Evolutionary conservation across 2,888 invertebrate genomes (phyloP).

Genomic region (Aphidoletes aphidimyza): DNA sequence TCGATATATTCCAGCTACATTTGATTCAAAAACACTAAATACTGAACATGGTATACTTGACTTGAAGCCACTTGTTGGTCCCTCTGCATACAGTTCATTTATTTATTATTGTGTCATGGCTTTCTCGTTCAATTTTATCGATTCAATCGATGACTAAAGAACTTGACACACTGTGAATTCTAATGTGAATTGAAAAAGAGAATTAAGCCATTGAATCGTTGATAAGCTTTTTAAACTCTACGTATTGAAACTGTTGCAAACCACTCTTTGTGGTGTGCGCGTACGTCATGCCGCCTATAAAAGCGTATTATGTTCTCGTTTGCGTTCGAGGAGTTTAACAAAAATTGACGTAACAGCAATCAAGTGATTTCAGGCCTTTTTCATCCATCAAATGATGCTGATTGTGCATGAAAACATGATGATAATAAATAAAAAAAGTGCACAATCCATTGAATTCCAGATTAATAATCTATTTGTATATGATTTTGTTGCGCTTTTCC

Average conservation of each 20-base stretch:
- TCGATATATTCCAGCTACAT: neutral
- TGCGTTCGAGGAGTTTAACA: neutral
- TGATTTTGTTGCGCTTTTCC: neutral
- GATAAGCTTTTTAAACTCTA: too few species aligned
- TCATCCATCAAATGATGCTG: neutral
- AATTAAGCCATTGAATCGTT: too few species aligned
- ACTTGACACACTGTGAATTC: too few species aligned
- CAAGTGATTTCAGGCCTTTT: neutral
- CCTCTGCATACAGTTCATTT: neutral
- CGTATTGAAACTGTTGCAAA: too few species aligned
- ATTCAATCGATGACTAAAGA: neutral
- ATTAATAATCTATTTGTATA: conserved; percentile 41
- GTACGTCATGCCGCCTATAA: neutral
- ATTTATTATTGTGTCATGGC: neutral
- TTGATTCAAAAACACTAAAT: conserved; percentile 15
- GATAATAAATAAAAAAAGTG: neutral
- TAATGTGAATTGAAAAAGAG: too few species aligned
- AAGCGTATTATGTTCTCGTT: neutral
- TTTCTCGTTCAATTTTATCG: neutral
- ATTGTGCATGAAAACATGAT: neutral
- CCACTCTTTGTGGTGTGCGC: too few species aligned
- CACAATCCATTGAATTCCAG: neutral
- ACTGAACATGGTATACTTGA: neutral
- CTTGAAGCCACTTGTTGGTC: conserved; percentile 24
- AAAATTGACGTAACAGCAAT: neutral